Base-by-base conservation (phyloP, 1,140 invertebrate genomes). In the Hycleus cichorii region DNA sequence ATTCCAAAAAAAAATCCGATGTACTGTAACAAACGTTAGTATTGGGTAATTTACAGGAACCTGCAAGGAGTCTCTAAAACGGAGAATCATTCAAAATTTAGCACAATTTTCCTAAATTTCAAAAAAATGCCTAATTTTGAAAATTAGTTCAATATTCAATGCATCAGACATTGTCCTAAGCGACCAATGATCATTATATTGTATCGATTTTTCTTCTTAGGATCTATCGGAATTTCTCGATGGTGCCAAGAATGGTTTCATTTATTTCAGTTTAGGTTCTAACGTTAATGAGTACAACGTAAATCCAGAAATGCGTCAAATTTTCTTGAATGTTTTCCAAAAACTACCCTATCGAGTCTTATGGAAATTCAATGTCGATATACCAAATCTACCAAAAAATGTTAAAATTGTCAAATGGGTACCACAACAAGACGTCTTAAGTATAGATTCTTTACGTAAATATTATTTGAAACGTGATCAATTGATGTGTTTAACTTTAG, bases 261-360 rank as follows among this genome's bases (percentile, higher is more conserved):
- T 83, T 0, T 81, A 78, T 60, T 77, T 82, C 46, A 81, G 79
- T 60, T 68, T 83, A 59, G 81, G 81, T 0, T 76, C 74, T 0
- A 75, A 77, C 38, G 49, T 76, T 0, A 69, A 68, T 43, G 71
- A 72, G 0, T 48, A 64, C 1, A 18, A 54, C 1, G 57, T 81
- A 0, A 64, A 72, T 0, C 7, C 46, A 5, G 10, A 67, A 10
- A 58, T 47, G 4, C 43, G 40, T 43, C 25, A 65, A 7, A 18
- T 52, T 12, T 66, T 77, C 49, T 18, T 66, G n/a, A 49, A 68
- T 10, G 62, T 68, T 0, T 73, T 77, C 43, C 26, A 63, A 3
- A 64, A 63, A 43, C 48, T 75, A 3, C 63, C 68, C 0, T 69
- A 67, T 8, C 68, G 57, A 58, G 72, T 81, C 0, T 50, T 82